These are phyloP conservation scores for Platyrinchus mystaceus DNA, from an alignment of 2,797 vertebrate species.

Conservation along the genomic window DNA sequence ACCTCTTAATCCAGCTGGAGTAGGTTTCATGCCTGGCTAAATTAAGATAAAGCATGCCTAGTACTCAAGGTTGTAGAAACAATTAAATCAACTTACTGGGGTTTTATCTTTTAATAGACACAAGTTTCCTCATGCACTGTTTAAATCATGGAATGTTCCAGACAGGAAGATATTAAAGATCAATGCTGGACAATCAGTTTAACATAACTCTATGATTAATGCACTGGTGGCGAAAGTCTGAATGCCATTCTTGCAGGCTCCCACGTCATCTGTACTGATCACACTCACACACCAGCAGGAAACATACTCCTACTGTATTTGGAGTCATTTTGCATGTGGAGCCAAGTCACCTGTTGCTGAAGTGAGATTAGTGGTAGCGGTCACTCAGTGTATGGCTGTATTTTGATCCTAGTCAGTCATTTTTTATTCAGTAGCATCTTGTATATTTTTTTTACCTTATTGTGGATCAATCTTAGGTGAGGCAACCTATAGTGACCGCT, in stretches of 20 bases:
- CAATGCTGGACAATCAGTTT: background rate
- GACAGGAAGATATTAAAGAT: background rate
- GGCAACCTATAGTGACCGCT: background rate
- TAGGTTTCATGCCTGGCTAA: background rate
- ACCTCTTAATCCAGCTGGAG: background rate
- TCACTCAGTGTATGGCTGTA: background rate
- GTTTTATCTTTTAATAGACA: background rate
- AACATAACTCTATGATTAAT: background rate
- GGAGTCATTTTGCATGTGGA: background rate
- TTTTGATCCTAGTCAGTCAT: background rate
- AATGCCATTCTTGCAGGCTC: background rate
- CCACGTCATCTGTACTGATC: accelerated
- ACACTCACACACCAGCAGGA: background rate
- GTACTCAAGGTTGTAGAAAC: background rate
- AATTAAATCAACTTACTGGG: background rate
- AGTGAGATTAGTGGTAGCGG: background rate
- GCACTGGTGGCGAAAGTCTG: background rate
- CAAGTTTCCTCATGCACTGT: background rate
- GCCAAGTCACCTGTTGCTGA: background rate
- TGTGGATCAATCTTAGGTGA: background rate
- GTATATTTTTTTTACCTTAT: background rate
- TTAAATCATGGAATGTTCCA: background rate
- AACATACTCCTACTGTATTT: background rate
- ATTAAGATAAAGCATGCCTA: background rate
- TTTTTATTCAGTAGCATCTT: background rate